These are phyloP conservation scores for Pseudomyrmex flavicornis DNA, from an alignment of 1,140 invertebrate species.

Conservation along the genomic window DNA sequence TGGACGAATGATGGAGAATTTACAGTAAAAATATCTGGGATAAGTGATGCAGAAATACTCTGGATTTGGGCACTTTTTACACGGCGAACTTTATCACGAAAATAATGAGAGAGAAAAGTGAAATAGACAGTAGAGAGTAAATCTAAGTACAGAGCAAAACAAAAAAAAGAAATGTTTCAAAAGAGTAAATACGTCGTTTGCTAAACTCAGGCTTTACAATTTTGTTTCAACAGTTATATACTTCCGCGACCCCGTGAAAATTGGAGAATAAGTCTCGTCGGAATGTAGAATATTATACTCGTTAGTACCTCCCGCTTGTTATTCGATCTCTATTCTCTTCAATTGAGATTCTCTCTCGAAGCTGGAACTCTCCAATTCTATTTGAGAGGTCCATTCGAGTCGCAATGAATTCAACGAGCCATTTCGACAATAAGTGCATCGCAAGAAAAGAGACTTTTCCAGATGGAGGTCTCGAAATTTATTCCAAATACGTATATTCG, in stretches of 20 bases:
- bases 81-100: background rate
- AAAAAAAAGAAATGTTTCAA: background rate
- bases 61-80: background rate
- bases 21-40: background rate
- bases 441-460: conserved; percentile 41
- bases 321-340: conserved; percentile 11
- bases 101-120: background rate
- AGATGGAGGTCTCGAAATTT: conserved; percentile 53
- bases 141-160: background rate
- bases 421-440: conserved; percentile 60
- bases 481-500: conserved; percentile 62
- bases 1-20: background rate
- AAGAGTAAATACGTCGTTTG: background rate
- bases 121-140: too few relatives aligned
- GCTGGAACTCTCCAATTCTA: conserved; percentile 13
- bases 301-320: background rate
- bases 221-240: background rate
- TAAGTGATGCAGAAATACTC: too few relatives aligned
- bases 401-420: conserved; percentile 40
- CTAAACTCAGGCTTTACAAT: background rate
- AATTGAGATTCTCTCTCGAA: conserved; percentile 2
- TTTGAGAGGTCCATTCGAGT: conserved; percentile 49
- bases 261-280: background rate
- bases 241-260: background rate
- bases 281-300: conserved; percentile 4